Base-by-base conservation (phyloP, 2,888 invertebrate species). In the Tetheella fluctuosa region DNA sequence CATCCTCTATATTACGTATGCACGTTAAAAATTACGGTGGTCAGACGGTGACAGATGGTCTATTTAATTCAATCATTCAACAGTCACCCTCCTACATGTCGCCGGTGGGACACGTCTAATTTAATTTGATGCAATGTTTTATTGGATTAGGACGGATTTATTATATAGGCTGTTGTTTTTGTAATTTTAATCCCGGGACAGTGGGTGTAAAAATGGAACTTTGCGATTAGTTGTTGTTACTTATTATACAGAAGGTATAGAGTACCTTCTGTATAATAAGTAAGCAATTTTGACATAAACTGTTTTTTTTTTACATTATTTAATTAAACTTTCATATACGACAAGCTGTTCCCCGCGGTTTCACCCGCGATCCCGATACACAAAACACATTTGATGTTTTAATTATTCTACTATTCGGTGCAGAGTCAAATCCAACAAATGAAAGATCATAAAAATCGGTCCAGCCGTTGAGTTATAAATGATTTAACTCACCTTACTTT, bases 1-100 rank as follows among this genome's bases (percentile, higher is more conserved):
- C 34, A 20, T 37, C 34, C 28, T 20, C 23, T 23, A 55, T 55
- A 7, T 55, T 30, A 55, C 23, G 55, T 34, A 34, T 55, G 55
- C 23, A 23, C 37, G 55, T 34, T 55, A 37, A 55, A 55, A 55
- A 55, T 55, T 10, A 55, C 55, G 55, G 20, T 55, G 12, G n/a
- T n/a, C n/a, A n/a, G n/a, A 0, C 25, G 52, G 56, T 61, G 61
- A 64, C 58, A 42, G 59, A 64, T 64, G 58, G 64, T 55, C 60
- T 60, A 62, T 68, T 65, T 70, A 70, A 72, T 70, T 74, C 69
- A 74, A 74, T 72, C 68, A 65, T 61, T 71, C 72, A 66, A 56
- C 48, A 20, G 20, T 67, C 67, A 25, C 34, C 28, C 62, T 58
- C 58, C 61, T 48, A 17, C 48, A 20, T 48, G 48, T 20, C 37